Percentiles rank a stretch among this genome's conserved stretches.
Evolutionary conservation across 2,797 vertebrate genomes (phyloP).

Genomic region (Huso huso): DNA sequence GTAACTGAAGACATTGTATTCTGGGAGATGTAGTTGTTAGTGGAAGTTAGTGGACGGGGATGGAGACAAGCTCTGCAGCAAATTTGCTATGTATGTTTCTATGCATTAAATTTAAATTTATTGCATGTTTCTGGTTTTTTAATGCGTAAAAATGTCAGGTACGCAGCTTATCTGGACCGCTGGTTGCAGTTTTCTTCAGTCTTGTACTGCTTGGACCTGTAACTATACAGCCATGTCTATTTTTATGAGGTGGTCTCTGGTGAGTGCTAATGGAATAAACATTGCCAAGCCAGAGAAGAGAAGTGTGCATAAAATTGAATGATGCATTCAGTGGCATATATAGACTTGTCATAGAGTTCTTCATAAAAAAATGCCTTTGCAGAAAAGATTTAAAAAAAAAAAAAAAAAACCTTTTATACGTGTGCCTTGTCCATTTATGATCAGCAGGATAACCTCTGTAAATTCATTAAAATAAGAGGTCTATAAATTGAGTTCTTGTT

Average conservation of each 20-base stretch:
- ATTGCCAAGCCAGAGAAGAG: constrained; percentile 49
- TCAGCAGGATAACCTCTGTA: neutral
- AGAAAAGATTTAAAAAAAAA: too few relatives aligned
- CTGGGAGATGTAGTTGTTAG: too few relatives aligned
- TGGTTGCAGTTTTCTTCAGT: constrained; percentile 25
- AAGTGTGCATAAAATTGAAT: constrained; percentile 63
- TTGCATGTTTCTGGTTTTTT: too few relatives aligned
- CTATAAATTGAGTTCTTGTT: neutral
- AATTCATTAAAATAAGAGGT: neutral
- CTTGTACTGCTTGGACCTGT: constrained; percentile 37
- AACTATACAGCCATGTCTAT: constrained; percentile 46
- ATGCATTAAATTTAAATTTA: too few relatives aligned
- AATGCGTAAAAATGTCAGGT: too few relatives aligned
- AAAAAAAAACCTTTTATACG: neutral
- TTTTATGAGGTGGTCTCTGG: constrained; percentile 59
- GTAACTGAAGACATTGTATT: too few relatives aligned
- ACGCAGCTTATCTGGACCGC: too few relatives aligned
- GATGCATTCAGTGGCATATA: constrained; percentile 60
- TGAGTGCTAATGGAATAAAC: constrained; percentile 62
- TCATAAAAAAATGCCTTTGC: constrained; percentile 14
- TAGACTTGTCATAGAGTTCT: constrained; percentile 49
- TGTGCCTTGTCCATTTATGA: neutral
- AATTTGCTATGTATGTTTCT: too few relatives aligned
- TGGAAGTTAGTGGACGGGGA: too few relatives aligned
- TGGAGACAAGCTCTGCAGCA: too few relatives aligned